Evolutionary conservation across 1,140 invertebrate genomes (phyloP), one percentile per base, ranked within the genome.

Genomic region (Doryteuthis pealeii): DNA sequence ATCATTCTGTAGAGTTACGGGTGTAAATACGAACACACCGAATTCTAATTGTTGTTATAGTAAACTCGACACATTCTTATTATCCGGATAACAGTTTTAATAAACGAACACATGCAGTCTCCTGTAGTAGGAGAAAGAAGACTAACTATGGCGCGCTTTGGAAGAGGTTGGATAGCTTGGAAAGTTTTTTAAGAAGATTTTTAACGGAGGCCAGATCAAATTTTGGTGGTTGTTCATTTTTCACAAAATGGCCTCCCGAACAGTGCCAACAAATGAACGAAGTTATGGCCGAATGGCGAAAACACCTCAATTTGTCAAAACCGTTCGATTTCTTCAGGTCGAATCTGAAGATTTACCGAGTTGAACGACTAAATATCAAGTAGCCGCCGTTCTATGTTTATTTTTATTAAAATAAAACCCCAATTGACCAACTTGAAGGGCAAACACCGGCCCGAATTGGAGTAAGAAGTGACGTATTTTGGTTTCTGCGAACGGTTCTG

Each of bases 291-390:
- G 93, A 95, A 84, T 97, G 75, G 84, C 89, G 12, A 91, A 91
- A 81, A 84, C 86, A 82, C 79, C 87, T 49, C 90, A 91, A 68
- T 91, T 90, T 78, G 91, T 84, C 58, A 40, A 40, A n/a, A 85
- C 86, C 78, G 81, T 80, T 5, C 77, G 74, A 31, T 86, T 87
- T 92, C 93, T 85, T 86, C 87, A 91, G 84, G 83, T 93, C 54
- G 91, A 92, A 84, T 95, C 95, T 49, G 96, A 98, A 89, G 91
- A 93, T 75, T 85, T 95, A 33, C 92, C 94, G n/a, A 94, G 96
- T 84, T 89, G 96, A 75, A 93, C 94, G 66, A 84, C 93, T 72
- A 92, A 94, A 83, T 94, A 93, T 87, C 91, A 93, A 80, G 91
- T 96, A 75, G 84, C 87, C 15, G 94, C 95, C 35, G 96, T 96